A percentile compares a stretch with the other conserved stretches of the same genome.
These are phyloP conservation scores for Molorchus minor DNA, from an alignment of 2,888 invertebrate genomes.

Conservation along the genomic window DNA sequence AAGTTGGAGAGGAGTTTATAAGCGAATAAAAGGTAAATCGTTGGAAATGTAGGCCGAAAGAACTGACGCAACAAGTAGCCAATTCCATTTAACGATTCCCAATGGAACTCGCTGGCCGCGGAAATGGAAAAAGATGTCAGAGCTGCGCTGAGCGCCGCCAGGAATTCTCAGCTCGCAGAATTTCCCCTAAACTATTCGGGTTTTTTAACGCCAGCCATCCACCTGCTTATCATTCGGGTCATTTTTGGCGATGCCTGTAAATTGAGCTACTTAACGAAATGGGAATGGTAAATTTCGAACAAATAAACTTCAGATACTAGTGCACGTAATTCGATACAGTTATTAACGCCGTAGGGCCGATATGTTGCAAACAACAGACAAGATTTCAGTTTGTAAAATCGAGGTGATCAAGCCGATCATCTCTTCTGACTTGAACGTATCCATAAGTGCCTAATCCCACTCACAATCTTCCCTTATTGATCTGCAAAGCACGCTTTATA, in stretches of 20 bases:
- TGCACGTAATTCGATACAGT: no score
- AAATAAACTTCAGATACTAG: no score
- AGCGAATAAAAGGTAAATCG: conserved; percentile 20
- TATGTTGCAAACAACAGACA: no score
- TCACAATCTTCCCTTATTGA: no score
- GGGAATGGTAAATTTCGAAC: no score
- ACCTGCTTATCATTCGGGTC: conserved; percentile 8
- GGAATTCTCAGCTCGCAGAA: conserved; percentile 32
- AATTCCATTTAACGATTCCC: conserved; percentile 53
- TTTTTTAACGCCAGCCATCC: conserved; percentile 17
- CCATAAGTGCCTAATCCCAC: no score
- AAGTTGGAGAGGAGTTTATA: conserved; percentile 15
- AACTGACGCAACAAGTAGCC: conserved; percentile 52
- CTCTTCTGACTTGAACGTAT: no score
- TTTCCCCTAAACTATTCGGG: conserved; percentile 25
- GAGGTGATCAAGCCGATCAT: no score
- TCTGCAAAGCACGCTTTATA: no score
- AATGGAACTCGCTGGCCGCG: conserved; percentile 48
- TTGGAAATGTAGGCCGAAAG: conserved; percentile 20
- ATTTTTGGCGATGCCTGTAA: conserved; percentile 7
- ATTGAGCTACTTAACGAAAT: no score
- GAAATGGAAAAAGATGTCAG: conserved; percentile 47
- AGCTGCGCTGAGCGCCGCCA: conserved; percentile 25
- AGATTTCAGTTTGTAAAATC: no score
- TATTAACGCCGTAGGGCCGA: no score